phyloP scores from a whole-genome alignment of 2,888 invertebrate genomes.

The Deroplatys truncata region DNA sequence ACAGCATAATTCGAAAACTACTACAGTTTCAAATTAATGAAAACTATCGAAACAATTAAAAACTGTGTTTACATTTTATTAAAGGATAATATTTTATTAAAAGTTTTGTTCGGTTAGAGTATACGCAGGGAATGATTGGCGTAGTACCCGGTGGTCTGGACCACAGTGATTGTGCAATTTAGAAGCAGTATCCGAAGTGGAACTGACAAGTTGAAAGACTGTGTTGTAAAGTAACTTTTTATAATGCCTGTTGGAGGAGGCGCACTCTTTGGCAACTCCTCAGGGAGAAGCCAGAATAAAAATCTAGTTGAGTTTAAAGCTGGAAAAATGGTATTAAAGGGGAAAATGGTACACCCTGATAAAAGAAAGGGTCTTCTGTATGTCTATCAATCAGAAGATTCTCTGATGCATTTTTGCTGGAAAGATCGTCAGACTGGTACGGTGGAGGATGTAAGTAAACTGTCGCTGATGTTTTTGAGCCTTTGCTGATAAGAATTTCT shows the following conservation, averaged over 20 bases:
- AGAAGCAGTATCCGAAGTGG: neutral
- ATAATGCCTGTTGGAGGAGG: conserved; percentile 47
- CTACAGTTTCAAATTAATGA: too few relatives aligned
- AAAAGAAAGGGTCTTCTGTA: conserved; percentile 92
- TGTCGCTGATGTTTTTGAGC: neutral
- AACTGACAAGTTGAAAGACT: neutral
- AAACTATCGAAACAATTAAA: neutral
- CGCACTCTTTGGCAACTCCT: conserved; percentile 71
- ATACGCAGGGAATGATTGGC: neutral
- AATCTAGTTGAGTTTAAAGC: conserved; percentile 94
- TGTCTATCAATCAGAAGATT: conserved; percentile 94
- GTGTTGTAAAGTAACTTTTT: neutral
- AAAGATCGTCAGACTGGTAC: conserved; percentile 91
- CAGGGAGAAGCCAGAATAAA: conserved; percentile 74
- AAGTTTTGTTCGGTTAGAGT: too few relatives aligned
- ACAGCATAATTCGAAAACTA: too few relatives aligned
- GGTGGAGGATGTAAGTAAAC: conserved; percentile 72
- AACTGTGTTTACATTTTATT: neutral
- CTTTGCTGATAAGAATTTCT: neutral
- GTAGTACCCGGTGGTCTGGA: neutral
- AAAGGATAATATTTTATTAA: neutral
- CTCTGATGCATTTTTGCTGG: conserved; percentile 99
- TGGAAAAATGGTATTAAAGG: conserved; percentile 92
- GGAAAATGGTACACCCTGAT: conserved; percentile 90
- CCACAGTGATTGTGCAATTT: neutral